phyloP scores from a whole-genome alignment of 2,888 invertebrate species.

The Drosophila fungiperda region DNA sequence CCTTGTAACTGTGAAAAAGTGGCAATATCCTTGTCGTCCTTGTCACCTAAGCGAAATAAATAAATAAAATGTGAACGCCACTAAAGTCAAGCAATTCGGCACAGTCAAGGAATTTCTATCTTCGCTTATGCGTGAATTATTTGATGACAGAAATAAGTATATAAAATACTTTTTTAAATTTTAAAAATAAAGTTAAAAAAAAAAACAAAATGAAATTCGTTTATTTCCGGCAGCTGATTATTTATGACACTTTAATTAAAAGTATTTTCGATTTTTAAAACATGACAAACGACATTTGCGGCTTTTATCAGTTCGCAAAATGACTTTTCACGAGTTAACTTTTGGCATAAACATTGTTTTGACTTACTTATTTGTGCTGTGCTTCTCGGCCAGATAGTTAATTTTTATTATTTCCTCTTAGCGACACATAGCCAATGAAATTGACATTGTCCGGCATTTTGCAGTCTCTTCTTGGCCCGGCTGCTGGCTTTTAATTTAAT shows the following conservation, averaged over 20 bases:
- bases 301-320: slow-evolving; percentile 8
- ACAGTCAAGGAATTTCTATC: not conserved
- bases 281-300: not conserved
- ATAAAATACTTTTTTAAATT: not conserved
- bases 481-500: slow-evolving; percentile 71
- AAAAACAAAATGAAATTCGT: not conserved
- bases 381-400: slow-evolving; percentile 50
- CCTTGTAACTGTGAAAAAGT: slow-evolving; percentile 44
- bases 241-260: not conserved
- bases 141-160: not conserved
- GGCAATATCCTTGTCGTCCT: slow-evolving; percentile 48
- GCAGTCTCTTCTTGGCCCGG: slow-evolving; percentile 28
- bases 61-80: slow-evolving; percentile 64
- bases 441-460: slow-evolving; percentile 55
- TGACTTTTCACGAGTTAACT: slow-evolving; percentile 34
- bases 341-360: slow-evolving; percentile 57
- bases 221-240: not conserved
- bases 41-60: slow-evolving; percentile 69
- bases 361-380: slow-evolving; percentile 19
- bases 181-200: not conserved
- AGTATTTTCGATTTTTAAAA: not conserved
- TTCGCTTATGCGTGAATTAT: slow-evolving; percentile 30
- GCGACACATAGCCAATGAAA: slow-evolving; percentile 50
- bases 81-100: slow-evolving; percentile 21
- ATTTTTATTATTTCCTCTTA: slow-evolving; percentile 71